Conservation (phyloP, 1,140 invertebrate genomes). For the Caenorhabditis brenneri region DNA sequence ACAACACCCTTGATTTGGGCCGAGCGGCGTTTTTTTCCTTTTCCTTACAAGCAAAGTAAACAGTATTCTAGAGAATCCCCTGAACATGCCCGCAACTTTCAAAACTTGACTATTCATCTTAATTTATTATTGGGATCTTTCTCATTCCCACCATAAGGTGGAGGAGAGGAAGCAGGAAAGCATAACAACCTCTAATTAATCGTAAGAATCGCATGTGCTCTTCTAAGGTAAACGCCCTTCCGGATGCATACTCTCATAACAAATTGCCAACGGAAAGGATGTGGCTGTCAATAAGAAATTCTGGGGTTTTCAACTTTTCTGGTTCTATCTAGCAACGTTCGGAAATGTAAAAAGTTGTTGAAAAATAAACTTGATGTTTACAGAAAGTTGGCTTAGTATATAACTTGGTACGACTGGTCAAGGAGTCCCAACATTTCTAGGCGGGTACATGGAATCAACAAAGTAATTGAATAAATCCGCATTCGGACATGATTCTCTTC, state of each 20-base stretch:
- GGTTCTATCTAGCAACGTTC: too few relatives aligned
- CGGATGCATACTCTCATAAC: too few relatives aligned
- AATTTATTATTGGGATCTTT: too few relatives aligned
- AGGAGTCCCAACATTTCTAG: neutral
- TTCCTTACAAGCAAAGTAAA: neutral
- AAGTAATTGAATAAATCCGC: slow-evolving; percentile 22
- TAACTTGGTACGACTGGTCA: neutral
- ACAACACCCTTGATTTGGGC: neutral
- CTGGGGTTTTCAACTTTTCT: too few relatives aligned
- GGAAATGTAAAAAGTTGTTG: neutral
- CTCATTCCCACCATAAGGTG: neutral
- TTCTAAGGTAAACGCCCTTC: neutral
- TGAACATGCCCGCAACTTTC: too few relatives aligned
- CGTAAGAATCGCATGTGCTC: neutral
- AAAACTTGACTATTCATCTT: too few relatives aligned
- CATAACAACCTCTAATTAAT: slow-evolving; percentile 24
- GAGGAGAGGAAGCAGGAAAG: neutral
- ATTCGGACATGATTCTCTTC: slow-evolving; percentile 8
- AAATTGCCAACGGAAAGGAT: neutral
- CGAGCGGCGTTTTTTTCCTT: neutral
- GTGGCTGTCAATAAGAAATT: too few relatives aligned
- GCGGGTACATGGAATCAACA: slow-evolving; percentile 26
- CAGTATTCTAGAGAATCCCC: too few relatives aligned
- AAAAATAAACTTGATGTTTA: neutral
- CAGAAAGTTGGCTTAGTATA: neutral